Conservation (phyloP, 2,797 vertebrate species). For the Amphiprion clarkii region DNA sequence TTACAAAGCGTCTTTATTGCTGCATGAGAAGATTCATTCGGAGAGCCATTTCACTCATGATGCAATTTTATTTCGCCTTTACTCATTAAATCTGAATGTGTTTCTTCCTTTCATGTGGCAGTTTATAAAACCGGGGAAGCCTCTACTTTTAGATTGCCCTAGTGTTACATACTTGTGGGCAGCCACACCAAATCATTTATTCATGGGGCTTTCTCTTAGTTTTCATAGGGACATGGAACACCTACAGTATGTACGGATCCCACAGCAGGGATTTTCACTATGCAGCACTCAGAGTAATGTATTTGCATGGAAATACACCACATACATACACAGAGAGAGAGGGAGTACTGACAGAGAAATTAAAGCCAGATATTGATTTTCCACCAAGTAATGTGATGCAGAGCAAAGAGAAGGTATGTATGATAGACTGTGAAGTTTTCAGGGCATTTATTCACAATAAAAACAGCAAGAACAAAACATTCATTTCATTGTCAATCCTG, state of each 20-base stretch:
- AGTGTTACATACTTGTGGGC: conserved; percentile 62
- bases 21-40: not conserved
- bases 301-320: not conserved
- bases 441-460: conserved; percentile 78
- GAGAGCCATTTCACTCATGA: conserved; percentile 1
- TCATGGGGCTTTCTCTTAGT: conserved; percentile 54
- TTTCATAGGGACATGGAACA: conserved; percentile 54
- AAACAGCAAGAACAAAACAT: conserved; percentile 77
- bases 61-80: conserved; percentile 29
- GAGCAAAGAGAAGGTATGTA: not conserved
- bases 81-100: conserved; percentile 35
- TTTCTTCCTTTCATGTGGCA: conserved; percentile 39
- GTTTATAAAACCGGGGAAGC: conserved; percentile 53
- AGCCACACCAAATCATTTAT: conserved; percentile 69
- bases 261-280: conserved; percentile 17
- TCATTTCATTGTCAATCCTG: conserved; percentile 70
- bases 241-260: conserved; percentile 25
- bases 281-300: conserved; percentile 10
- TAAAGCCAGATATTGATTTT: not conserved
- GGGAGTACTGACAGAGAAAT: too few species aligned
- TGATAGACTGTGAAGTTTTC: conserved; percentile 52
- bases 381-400: not conserved
- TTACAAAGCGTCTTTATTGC: not conserved
- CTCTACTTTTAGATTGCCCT: conserved; percentile 57
- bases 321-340: too few species aligned